Percentiles rank a stretch among this genome's conserved stretches.
Conservation (phyloP, 2,888 invertebrate genomes). For the Stenichneumon culpator region DNA sequence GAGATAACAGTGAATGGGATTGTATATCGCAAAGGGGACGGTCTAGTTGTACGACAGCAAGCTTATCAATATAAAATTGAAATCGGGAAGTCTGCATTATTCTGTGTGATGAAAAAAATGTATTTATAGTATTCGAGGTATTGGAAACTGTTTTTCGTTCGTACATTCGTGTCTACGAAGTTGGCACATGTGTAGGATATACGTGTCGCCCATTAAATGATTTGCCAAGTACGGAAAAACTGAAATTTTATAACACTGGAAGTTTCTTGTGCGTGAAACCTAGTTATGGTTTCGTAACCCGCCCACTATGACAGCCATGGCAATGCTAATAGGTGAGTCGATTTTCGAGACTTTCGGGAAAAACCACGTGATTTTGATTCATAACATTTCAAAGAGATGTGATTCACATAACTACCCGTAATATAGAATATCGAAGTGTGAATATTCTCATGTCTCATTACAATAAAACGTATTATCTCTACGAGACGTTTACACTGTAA, state of each 20-base stretch:
- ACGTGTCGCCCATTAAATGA: slow-evolving; percentile 38
- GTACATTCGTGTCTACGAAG: slow-evolving; percentile 43
- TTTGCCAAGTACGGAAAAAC: slow-evolving; percentile 41
- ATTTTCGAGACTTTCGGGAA: too few relatives aligned
- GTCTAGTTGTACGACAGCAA: slow-evolving; percentile 44
- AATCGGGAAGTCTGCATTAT: slow-evolving; percentile 53
- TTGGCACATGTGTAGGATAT: slow-evolving; percentile 20
- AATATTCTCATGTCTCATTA: too few relatives aligned
- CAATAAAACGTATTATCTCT: too few relatives aligned
- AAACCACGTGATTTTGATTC: too few relatives aligned
- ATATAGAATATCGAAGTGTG: neutral
- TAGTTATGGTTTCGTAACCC: slow-evolving; percentile 31
- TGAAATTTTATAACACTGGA: slow-evolving; percentile 42
- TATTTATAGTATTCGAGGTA: slow-evolving; percentile 43
- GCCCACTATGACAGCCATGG: neutral
- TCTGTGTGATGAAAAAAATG: slow-evolving; percentile 49
- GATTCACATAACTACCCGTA: too few relatives aligned
- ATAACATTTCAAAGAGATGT: too few relatives aligned
- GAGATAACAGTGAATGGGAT: slow-evolving; percentile 43
- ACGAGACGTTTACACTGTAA: too few relatives aligned
- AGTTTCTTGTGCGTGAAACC: slow-evolving; percentile 45
- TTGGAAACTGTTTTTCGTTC: slow-evolving; percentile 48
- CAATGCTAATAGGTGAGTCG: neutral
- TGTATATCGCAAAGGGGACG: slow-evolving; percentile 45
- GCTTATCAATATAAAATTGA: slow-evolving; percentile 50